Evolutionary conservation across 1,140 invertebrate species (phyloP), one percentile per base, ranked within the genome.

Genomic region (Eurytemora carolleeae): DNA sequence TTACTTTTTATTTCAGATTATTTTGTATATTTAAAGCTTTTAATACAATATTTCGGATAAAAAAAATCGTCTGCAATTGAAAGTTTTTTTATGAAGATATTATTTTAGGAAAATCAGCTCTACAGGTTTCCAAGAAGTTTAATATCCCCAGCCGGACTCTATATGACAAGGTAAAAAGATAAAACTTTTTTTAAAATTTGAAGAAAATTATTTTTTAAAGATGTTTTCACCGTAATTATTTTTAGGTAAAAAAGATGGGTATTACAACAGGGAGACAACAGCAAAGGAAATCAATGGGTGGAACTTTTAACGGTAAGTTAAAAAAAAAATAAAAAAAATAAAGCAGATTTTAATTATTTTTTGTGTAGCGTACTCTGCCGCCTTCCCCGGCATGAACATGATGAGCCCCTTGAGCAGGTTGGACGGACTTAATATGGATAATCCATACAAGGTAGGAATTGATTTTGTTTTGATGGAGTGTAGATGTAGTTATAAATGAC

Each of bases 181-280:
- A n/a, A n/a, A n/a, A n/a, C n/a, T n/a, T n/a, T n/a, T n/a, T n/a
- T n/a, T n/a, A n/a, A n/a, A n/a, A n/a, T n/a, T n/a, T n/a, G n/a
- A n/a, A n/a, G n/a, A n/a, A n/a, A n/a, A n/a, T n/a, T n/a, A n/a
- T n/a, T n/a, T n/a, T n/a, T n/a, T n/a, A n/a, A n/a, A n/a, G n/a
- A n/a, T n/a, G n/a, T n/a, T n/a, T n/a, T n/a, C n/a, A n/a, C n/a
- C n/a, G n/a, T n/a, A n/a, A n/a, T n/a, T n/a, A n/a, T n/a, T n/a
- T n/a, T n/a, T n/a, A n/a, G n/a, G n/a, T n/a, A n/a, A 44, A 44
- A 44, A 90, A 90, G 71, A 73, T 90, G 19, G 87, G 86, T 3
- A 89, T 88, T 58, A 85, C 80, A 16, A 87, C 85, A 22, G 60
- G 60, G 20, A 55, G 60, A 26, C 60, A 62, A 56, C 21, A 58